phyloP scores from a whole-genome alignment of 2,888 invertebrate genomes.

The Heliconius erato region DNA sequence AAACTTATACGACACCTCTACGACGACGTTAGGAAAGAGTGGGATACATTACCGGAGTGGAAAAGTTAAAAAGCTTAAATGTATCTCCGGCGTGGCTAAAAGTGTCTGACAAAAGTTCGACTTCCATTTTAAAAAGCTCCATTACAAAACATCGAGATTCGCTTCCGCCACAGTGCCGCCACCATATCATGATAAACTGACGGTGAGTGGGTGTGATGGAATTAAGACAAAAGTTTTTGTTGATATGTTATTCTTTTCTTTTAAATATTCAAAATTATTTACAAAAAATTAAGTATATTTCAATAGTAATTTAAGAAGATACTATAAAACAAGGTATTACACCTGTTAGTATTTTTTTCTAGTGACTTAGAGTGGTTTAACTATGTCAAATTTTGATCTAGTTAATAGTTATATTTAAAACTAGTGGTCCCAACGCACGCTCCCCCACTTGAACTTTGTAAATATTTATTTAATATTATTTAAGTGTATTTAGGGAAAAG shows the following conservation, averaged over 20 bases:
- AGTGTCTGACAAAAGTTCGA: constrained; percentile 86
- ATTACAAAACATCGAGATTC: constrained; percentile 86
- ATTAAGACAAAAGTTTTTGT: constrained; percentile 81
- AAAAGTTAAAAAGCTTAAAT: constrained; percentile 87
- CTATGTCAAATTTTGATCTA: too few species aligned
- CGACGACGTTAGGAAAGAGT: constrained; percentile 78
- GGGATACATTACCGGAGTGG: constrained; percentile 85
- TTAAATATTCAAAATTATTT: background rate
- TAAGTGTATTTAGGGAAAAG: too few species aligned
- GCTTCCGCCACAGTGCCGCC: constrained; percentile 81
- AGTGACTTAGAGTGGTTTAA: too few species aligned
- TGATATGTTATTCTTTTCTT: background rate
- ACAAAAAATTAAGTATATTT: background rate
- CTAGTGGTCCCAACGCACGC: too few species aligned
- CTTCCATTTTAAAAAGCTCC: constrained; percentile 86
- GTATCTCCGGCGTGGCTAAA: constrained; percentile 85
- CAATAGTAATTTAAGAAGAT: too few species aligned
- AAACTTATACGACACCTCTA: constrained; percentile 78
- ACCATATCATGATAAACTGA: constrained; percentile 67
- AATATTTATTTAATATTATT: too few species aligned
- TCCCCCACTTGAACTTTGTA: too few species aligned
- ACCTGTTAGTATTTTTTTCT: too few species aligned
- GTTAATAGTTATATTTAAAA: too few species aligned
- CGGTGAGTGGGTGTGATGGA: constrained; percentile 73
- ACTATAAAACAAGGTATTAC: too few species aligned